Base-by-base conservation (phyloP, 2,113 vertebrate genomes). In the Lipotes vexillifer region DNA sequence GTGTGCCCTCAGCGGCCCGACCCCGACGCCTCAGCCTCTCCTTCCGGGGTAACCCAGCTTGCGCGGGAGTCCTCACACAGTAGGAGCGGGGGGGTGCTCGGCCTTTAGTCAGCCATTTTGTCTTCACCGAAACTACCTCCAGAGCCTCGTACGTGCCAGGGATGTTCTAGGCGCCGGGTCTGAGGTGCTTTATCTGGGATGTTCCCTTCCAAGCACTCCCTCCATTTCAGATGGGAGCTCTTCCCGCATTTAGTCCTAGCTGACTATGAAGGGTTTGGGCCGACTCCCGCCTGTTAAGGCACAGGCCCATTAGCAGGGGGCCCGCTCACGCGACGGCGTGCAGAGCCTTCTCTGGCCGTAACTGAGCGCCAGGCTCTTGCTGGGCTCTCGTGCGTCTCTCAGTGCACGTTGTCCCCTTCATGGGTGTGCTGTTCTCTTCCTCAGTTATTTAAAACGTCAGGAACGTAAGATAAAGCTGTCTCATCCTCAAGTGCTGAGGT, bases 1-100 rank as follows among this genome's bases (percentile, higher is more conserved):
- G 1, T 99, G 99, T 97, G 98, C 99, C 0, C 98, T 99, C 14
- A 99, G 99, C 7, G 99, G 99, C 68, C 99, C 99, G 46, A 98
- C 99, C 0, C 99, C 99, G 5, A 99, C 99, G 2, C 99, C 99
- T 7, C 99, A 99, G 38, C 98, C 99, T 3, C 98, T 99, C 59
- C 98, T 99, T 86, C 99, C 99, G 0, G 99, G 99, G 99, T 99
- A 98, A 99, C 57, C 20, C 72, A 17, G 31, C 68, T 0, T 31
- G 3, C 3, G 0, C 2, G 10, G 46, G 74, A 21, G 55, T 25
- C 1, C 46, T 18, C 3, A 31, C 0, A 15, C 1, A 4, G 72
- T 3, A 14, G 41, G 52, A 1, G 52, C 15, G 52, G 52, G 52
- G 52, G 52, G 15, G 1, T 52, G 52, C 52, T 52, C 5, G 15